Conservation (phyloP, 2,797 vertebrate species). For the Lycodopsis pacificus region DNA sequence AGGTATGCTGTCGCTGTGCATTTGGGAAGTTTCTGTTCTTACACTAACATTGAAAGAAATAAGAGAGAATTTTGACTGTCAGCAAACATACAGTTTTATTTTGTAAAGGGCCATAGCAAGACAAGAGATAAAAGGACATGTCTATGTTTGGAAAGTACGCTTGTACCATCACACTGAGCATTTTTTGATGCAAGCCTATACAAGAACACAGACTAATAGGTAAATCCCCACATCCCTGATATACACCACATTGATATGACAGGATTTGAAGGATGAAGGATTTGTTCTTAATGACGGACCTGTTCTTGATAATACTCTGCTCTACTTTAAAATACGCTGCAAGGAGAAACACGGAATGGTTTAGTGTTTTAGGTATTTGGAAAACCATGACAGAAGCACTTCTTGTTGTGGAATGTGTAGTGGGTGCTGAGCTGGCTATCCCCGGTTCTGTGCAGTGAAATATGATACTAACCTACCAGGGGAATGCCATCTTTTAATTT, state of each 20-base stretch:
- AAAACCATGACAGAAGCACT: constrained; percentile 23
- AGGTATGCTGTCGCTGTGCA: not conserved
- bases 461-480: constrained; percentile 56
- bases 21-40: not conserved
- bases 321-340: not conserved
- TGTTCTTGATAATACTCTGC: not conserved
- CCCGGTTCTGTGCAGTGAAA: constrained; percentile 38
- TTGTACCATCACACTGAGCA: not conserved
- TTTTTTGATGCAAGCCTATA: not conserved
- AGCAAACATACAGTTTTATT: not conserved
- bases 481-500: constrained; percentile 59
- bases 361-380: constrained; percentile 15
- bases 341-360: not conserved
- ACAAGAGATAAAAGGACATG: not conserved
- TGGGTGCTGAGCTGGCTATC: constrained; percentile 38
- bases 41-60: not conserved
- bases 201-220: not conserved
- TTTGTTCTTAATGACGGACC: not conserved
- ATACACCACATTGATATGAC: not conserved
- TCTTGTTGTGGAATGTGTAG: not conserved
- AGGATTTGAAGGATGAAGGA: not conserved
- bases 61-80: not conserved
- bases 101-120: not conserved
- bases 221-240: not conserved
- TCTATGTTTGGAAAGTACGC: not conserved